Conservation (phyloP, 2,888 invertebrate species). For the Cryptops parisi region DNA sequence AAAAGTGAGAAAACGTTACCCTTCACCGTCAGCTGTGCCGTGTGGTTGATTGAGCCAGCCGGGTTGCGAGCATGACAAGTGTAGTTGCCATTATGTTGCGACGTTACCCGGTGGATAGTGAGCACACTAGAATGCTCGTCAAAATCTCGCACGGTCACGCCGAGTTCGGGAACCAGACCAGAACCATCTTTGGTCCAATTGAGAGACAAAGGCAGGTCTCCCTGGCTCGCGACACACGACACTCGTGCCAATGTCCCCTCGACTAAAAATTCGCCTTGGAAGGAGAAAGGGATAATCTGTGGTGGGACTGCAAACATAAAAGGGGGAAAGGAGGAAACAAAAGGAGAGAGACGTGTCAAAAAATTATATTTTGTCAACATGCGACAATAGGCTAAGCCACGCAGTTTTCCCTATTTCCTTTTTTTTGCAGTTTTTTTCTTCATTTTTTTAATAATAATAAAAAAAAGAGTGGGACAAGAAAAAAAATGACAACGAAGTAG, state of each 20-base stretch:
- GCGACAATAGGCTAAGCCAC: too few species aligned
- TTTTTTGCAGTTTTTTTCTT: too few species aligned
- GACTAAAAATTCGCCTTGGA: constrained; percentile 11
- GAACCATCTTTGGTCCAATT: constrained; percentile 11
- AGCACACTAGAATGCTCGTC: constrained; percentile 14
- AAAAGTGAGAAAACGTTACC: too few species aligned
- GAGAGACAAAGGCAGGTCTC: constrained; percentile 8
- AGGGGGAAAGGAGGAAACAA: too few species aligned
- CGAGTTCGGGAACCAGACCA: constrained; percentile 3
- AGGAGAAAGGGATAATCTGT: constrained; percentile 12
- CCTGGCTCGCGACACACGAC: constrained; percentile 10
- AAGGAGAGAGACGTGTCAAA: constrained; percentile 4
- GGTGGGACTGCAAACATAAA: constrained; percentile 13
- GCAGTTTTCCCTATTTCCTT: too few species aligned
- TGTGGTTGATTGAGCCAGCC: constrained; percentile 10
- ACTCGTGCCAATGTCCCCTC: constrained; percentile 11
- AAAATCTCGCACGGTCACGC: constrained; percentile 11
- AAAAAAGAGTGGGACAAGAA: too few species aligned
- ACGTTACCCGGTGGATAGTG: constrained; percentile 9
- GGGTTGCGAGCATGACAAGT: constrained; percentile 13
- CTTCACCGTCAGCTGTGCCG: constrained; percentile 12
- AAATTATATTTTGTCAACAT: too few species aligned
- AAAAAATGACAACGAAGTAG: too few species aligned
- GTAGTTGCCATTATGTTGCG: constrained; percentile 12
- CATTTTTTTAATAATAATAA: too few species aligned